phyloP scores from a whole-genome alignment of 2,888 invertebrate genomes.

The Ophion ellenae region DNA sequence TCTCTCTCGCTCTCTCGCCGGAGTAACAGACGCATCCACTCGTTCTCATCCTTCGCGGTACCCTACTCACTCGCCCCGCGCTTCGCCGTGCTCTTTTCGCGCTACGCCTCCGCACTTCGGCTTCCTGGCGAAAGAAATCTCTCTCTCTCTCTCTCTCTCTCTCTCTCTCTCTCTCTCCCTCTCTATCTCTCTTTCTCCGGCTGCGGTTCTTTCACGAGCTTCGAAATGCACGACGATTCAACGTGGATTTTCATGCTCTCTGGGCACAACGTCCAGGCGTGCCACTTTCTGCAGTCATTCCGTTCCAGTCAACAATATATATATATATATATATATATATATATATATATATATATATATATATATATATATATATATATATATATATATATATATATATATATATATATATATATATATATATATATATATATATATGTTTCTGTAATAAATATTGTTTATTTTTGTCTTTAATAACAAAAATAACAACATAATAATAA shows the following conservation, averaged over 20 bases:
- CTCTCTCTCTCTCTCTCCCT: too few relatives aligned
- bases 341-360: neutral
- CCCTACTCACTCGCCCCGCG: constrained; percentile 11
- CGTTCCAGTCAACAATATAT: neutral
- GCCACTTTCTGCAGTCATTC: neutral
- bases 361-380: too few relatives aligned
- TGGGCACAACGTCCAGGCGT: constrained; percentile 33
- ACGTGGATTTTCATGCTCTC: constrained; percentile 42
- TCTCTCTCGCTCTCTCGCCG: constrained; percentile 20
- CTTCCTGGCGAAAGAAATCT: constrained; percentile 45
- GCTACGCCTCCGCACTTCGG: constrained; percentile 54
- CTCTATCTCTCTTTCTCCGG: neutral
- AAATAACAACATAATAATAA: too few relatives aligned
- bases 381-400: too few relatives aligned
- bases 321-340: neutral
- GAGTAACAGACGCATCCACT: neutral
- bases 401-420: too few relatives aligned
- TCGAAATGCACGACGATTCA: constrained; percentile 19
- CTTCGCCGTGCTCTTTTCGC: constrained; percentile 11
- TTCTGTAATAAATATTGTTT: too few relatives aligned
- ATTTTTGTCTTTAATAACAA: too few relatives aligned
- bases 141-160: constrained; percentile 10
- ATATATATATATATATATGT: too few relatives aligned
- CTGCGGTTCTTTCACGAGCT: neutral
- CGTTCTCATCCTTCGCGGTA: constrained; percentile 1